Evolutionary conservation across 1,140 invertebrate genomes (phyloP), one percentile per base, ranked within the genome.

Genomic region (Bombus vancouverensis): DNA sequence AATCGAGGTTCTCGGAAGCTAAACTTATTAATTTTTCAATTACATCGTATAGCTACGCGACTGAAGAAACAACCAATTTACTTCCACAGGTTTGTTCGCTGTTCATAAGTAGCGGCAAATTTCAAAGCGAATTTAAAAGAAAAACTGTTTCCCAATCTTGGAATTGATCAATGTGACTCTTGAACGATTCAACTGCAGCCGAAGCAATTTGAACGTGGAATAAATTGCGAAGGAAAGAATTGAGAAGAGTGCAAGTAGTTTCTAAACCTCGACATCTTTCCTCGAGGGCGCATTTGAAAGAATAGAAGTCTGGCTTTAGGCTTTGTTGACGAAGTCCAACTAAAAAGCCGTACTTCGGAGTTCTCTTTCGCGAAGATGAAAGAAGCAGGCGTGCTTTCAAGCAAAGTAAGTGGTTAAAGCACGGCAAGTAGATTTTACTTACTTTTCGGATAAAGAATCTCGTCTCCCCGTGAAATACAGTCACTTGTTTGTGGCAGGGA

Each of bases 401-500:
- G 15, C 3, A 42, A 47, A 32, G 71, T n/a, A 73, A 73, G 71
- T 1, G 71, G 42, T 44, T 10, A 32, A 73, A 42, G 32, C 8
- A 13, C n/a, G 22, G 32, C 10, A 25, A 37, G n/a, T 22, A 15
- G 15, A 28, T 37, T 37, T 59, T 39, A 53, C 53, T 76, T 59
- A 59, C 74, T 39, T 76, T 59, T 15, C 3, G 74, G 53, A 76
- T 76, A 59, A 37, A 37, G 74, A 76, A 25, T n/a, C 53, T 34
- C 13, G 18, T 15, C 74, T 59, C 8, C 25, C 13, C 53, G 59
- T 76, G 15, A 76, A 76, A 59, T 76, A 76, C 28, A 34, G 53
- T 53, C 53, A 13, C 32, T 28, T 76, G 74, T 76, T 76, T 76
- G 74, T 47, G 25, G 22, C 34, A 37, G 34, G 53, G 74, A 76